phyloP scores from a whole-genome alignment of 2,888 invertebrate species.

The Hypercompe scribonia region DNA sequence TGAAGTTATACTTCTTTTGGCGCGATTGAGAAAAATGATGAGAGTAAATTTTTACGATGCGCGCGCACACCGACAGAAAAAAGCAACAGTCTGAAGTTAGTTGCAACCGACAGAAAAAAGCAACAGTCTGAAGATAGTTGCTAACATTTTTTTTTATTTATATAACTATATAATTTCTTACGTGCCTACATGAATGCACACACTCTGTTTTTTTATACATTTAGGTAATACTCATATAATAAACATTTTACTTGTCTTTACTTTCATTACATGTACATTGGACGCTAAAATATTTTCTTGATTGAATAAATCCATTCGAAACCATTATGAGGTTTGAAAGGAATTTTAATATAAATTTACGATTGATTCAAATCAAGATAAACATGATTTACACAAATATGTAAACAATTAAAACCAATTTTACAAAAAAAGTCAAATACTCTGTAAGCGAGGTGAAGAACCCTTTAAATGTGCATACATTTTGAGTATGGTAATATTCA shows the following conservation, averaged over 20 bases:
- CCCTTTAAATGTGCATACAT: conserved; percentile 11
- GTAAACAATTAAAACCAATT: neutral
- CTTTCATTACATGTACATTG: neutral
- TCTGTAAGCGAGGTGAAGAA: neutral
- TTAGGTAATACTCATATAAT: neutral
- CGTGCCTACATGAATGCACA: no score
- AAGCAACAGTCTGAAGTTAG: no score
- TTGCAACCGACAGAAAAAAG: no score
- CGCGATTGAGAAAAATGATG: no score
- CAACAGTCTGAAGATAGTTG: no score
- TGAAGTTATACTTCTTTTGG: no score
- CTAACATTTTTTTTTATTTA: no score
- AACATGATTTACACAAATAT: neutral
- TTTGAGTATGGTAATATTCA: conserved; percentile 16
- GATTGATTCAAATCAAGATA: neutral
- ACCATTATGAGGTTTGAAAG: neutral
- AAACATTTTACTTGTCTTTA: neutral
- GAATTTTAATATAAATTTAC: neutral
- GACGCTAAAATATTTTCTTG: neutral
- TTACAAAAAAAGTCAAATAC: neutral
- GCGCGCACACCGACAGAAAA: no score
- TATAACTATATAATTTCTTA: no score
- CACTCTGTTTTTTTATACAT: no score
- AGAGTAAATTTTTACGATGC: no score
- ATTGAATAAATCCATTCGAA: neutral